phyloP scores from a whole-genome alignment of 2,888 invertebrate species.

The Ophion slaviceki region DNA sequence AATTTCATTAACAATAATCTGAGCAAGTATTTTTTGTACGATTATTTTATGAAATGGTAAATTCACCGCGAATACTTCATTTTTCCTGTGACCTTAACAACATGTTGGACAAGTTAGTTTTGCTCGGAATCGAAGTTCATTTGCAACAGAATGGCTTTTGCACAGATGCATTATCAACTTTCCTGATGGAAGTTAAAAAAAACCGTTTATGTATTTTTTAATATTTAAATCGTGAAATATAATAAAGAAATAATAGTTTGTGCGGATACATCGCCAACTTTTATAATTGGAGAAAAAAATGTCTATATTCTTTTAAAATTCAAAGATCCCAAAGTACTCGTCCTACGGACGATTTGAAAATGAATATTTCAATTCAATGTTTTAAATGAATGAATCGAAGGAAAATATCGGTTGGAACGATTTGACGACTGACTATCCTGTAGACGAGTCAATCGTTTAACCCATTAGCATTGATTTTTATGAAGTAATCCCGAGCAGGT shows the following conservation, averaged over 20 bases:
- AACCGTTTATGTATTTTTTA: background rate
- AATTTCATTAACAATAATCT: background rate
- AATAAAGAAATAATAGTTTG: background rate
- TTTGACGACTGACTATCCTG: background rate
- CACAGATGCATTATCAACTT: background rate
- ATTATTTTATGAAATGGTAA: no score
- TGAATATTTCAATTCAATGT: background rate
- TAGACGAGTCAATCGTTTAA: conserved; percentile 10
- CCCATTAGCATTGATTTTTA: background rate
- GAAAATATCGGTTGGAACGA: background rate
- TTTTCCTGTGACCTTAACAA: background rate
- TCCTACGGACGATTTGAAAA: no score
- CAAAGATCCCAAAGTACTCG: background rate
- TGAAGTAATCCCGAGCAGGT: conserved; percentile 19
- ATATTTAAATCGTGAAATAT: no score
- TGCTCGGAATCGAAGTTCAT: background rate
- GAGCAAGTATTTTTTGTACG: background rate
- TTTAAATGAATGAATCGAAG: background rate
- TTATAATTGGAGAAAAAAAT: background rate
- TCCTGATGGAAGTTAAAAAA: background rate
- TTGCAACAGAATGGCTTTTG: background rate
- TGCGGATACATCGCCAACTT: background rate
- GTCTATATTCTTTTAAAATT: background rate
- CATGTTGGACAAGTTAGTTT: background rate
- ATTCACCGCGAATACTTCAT: no score